Conservation (phyloP, 2,797 vertebrate species). For the Eulemur mongoz region DNA sequence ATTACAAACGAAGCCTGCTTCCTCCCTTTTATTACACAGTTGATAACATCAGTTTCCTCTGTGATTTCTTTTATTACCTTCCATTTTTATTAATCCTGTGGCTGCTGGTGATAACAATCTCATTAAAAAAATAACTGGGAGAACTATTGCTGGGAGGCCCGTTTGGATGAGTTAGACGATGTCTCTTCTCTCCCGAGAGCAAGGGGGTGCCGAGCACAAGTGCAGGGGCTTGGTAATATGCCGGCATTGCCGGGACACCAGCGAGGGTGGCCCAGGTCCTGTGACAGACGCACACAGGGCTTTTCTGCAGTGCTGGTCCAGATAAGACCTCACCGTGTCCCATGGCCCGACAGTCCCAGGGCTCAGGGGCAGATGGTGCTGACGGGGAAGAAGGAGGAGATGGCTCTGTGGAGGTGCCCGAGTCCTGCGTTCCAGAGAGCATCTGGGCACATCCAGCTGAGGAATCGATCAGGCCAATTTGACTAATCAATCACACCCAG, state of each 20-base stretch:
- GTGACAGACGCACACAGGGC: rapidly evolving
- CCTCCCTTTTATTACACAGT: constrained; percentile 43
- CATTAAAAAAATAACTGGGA: constrained; percentile 56
- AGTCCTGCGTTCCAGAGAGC: background rate
- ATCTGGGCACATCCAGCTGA: background rate
- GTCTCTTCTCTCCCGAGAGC: background rate
- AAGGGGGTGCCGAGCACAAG: too few relatives aligned
- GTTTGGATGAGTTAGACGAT: background rate
- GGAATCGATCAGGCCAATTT: background rate
- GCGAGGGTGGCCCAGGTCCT: rapidly evolving
- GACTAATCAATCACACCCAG: background rate
- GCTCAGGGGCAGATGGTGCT: background rate
- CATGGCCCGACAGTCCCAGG: rapidly evolving
- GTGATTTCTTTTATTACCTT: constrained; percentile 69
- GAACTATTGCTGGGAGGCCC: background rate
- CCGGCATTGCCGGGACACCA: rapidly evolving
- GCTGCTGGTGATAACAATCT: constrained; percentile 49
- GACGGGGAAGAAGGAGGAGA: background rate
- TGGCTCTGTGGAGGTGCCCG: rapidly evolving
- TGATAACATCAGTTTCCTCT: constrained; percentile 49
- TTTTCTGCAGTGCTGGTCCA: background rate
- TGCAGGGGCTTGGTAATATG: rapidly evolving
- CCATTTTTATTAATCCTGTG: constrained; percentile 69
- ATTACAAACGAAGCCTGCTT: background rate
- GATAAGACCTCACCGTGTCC: background rate